These are phyloP conservation scores for Molanna angustata DNA, from an alignment of 2,888 invertebrate genomes.

Conservation along the genomic window DNA sequence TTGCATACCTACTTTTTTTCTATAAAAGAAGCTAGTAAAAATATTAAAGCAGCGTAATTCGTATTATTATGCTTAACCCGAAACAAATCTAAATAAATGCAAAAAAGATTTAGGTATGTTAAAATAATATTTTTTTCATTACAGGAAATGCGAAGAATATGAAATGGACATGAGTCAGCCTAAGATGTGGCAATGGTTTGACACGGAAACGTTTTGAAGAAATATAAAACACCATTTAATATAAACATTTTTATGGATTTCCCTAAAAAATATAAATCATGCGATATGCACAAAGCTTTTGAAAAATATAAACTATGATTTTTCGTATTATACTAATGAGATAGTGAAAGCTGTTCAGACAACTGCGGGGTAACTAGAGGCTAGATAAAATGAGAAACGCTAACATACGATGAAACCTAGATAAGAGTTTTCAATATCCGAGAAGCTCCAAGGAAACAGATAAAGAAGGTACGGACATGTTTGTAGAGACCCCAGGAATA, in stretches of 20 bases:
- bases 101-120: background rate
- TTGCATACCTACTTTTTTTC: no score
- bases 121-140: slow-evolving; percentile 26
- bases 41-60: background rate
- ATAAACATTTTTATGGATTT: background rate
- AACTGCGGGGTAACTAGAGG: no score
- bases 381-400: no score
- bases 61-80: background rate
- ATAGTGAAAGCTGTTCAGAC: no score
- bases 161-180: slow-evolving; percentile 49
- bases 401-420: no score
- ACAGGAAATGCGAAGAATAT: slow-evolving; percentile 56
- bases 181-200: slow-evolving; percentile 61
- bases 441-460: no score
- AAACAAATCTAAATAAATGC: background rate
- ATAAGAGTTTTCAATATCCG: no score
- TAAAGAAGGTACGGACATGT: no score
- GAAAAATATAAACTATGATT: background rate
- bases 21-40: no score
- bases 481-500: no score
- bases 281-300: background rate
- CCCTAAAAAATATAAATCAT: no score
- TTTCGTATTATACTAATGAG: background rate
- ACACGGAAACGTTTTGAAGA: slow-evolving; percentile 53
- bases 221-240: background rate